A percentile compares a stretch with the other conserved stretches of the same genome.
phyloP scores from a whole-genome alignment of 2,797 vertebrate species.

The Sebastes steindachneri region DNA sequence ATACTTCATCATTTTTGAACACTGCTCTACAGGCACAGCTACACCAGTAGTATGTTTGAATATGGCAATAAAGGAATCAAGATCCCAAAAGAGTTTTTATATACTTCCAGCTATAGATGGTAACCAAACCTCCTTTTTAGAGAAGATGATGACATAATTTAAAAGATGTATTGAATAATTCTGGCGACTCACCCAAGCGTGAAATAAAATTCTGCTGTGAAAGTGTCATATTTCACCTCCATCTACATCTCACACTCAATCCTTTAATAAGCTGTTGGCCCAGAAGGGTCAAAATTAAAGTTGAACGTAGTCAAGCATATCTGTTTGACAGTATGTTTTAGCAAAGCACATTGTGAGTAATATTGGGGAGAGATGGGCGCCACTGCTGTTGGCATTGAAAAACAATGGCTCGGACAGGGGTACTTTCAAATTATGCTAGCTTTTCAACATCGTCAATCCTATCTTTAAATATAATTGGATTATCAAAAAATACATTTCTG shows the following conservation, averaged over 20 bases:
- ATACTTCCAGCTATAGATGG: background rate
- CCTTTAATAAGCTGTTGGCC: background rate
- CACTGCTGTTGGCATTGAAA: background rate
- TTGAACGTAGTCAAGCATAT: background rate
- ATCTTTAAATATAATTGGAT: background rate
- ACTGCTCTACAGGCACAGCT: background rate
- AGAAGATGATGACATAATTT: background rate
- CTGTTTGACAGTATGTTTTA: slow-evolving; percentile 2
- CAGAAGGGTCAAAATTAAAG: background rate
- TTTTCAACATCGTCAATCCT: too few species aligned
- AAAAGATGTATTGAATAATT: slow-evolving; percentile 2
- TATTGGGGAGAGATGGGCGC: background rate
- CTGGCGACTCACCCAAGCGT: background rate
- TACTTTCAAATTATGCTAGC: background rate
- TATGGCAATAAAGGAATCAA: background rate
- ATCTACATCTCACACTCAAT: background rate
- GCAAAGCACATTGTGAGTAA: background rate
- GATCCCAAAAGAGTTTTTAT: background rate
- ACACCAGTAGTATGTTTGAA: background rate
- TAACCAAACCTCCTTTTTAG: background rate
- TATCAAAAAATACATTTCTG: background rate
- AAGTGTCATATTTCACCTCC: background rate
- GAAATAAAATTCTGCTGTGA: background rate
- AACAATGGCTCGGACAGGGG: background rate
- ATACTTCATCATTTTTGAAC: background rate